Evolutionary conservation across 1,140 invertebrate species (phyloP).

Genomic region (Drosophila dunni): DNA sequence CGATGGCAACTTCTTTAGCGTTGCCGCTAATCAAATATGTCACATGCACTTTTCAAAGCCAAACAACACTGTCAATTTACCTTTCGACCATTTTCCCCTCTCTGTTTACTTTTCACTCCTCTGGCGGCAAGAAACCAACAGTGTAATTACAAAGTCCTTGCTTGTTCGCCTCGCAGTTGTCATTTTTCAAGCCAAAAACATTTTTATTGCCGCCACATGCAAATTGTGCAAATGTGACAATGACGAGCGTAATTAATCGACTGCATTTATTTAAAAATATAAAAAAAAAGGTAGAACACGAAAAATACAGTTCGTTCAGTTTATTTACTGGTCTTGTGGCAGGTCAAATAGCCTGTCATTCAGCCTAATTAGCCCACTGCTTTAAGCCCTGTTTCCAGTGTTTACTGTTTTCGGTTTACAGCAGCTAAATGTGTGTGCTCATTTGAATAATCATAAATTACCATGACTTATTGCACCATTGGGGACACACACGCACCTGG

Average conservation of each 20-base stretch:
- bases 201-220: conserved; percentile 70
- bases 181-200: conserved; percentile 68
- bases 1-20: conserved; percentile 65
- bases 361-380: conserved; percentile 61
- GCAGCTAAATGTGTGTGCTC: conserved; percentile 35
- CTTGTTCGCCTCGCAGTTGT: conserved; percentile 59
- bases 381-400: conserved; percentile 8
- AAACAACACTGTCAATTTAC: conserved; percentile 50
- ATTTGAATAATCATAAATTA: conserved; percentile 79
- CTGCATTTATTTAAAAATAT: conserved; percentile 63
- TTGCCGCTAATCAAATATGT: conserved; percentile 67
- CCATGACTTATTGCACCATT: conserved; percentile 62
- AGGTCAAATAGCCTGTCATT: conserved; percentile 68
- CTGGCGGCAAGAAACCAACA: not conserved
- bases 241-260: conserved; percentile 75
- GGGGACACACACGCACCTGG: conserved; percentile 37
- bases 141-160: conserved; percentile 67
- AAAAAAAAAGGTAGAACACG: not conserved
- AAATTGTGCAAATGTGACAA: conserved; percentile 78
- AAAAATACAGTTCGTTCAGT: conserved; percentile 9
- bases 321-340: conserved; percentile 46
- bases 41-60: conserved; percentile 40
- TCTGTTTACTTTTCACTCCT: not conserved
- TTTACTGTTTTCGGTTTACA: conserved; percentile 1
- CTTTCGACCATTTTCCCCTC: not conserved